Base-by-base conservation (phyloP, 2,797 vertebrate species). In the Pachyuromys duprasi region DNA sequence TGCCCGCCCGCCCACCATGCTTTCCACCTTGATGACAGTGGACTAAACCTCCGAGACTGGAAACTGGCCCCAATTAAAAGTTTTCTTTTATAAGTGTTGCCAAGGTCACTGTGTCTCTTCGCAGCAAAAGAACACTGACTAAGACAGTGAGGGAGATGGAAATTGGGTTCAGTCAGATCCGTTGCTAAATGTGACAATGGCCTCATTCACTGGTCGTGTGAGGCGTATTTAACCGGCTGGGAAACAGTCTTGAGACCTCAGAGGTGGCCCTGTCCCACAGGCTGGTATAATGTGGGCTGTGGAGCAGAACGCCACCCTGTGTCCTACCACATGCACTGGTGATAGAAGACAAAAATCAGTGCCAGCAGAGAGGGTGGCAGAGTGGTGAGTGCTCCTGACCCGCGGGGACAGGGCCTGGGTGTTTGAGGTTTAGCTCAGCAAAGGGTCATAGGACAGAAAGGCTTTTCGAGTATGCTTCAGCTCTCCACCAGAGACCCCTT, bases 121-220 rank as follows among this genome's bases (percentile, higher is more conserved):
- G 14, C 24, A 45, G 42, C 72, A 28, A 75, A 14, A 26, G 24
- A 75, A 42, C 24, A 3, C 39, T 57, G 55, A 17, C 62, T 42
- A 42, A 74, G 72, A 45, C 42, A 45, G 12, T 14, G 22, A 75
- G 24, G 42, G 24, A 75, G 42, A 24, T 45, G 24, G 72, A 39
- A 75, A 75, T 15, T 98, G 98, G 53, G 95, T 98, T 98, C 94
- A 97, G 98, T 98, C 98, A 98, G 96, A 96, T 95, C 97, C 95
- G 97, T 96, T 98, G 98, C 98, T 98, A 98, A 97, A 98, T 98
- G 98, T 98, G 98, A 98, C 98, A 98, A 98, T 98, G 98, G 97
- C 96, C 97, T 98, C 98, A 98, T 98, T 98, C 98, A 98, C 98
- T 98, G 98, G 98, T 98, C 98, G 97, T 98, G 93, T 96, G 98